Evolutionary conservation across 2,888 invertebrate genomes (phyloP).

Genomic region (Microdon myrmicae): DNA sequence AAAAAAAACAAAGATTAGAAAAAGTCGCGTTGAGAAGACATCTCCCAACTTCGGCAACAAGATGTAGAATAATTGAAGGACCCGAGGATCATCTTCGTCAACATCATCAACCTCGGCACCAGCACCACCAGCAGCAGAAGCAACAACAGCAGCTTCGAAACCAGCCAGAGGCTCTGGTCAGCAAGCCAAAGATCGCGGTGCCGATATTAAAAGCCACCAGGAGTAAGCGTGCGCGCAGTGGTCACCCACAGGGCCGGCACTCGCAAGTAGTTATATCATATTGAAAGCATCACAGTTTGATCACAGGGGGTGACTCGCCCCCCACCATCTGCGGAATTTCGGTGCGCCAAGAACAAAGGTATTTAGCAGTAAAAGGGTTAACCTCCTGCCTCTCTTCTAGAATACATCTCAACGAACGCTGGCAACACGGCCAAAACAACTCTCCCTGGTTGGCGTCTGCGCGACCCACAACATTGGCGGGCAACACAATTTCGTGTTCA

Average conservation of each 20-base stretch:
- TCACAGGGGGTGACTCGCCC: slow-evolving; percentile 35
- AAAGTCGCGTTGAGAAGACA: too few relatives aligned
- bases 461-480: slow-evolving; percentile 42
- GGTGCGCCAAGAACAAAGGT: slow-evolving; percentile 47
- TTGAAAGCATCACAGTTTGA: slow-evolving; percentile 36
- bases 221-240: slow-evolving; percentile 48
- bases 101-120: slow-evolving; percentile 22
- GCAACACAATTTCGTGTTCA: slow-evolving; percentile 46
- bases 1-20: slow-evolving; percentile 9
- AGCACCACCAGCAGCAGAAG: slow-evolving; percentile 43
- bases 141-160: slow-evolving; percentile 20
- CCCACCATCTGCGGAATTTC: slow-evolving; percentile 32
- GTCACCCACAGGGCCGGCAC: slow-evolving; percentile 51
- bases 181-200: slow-evolving; percentile 42
- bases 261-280: slow-evolving; percentile 52
- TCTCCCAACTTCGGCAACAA: slow-evolving; percentile 25
- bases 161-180: too few relatives aligned
- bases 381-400: slow-evolving; percentile 19
- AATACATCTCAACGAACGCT: slow-evolving; percentile 25
- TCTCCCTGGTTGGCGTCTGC: slow-evolving; percentile 37
- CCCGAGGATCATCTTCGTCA: slow-evolving; percentile 44
- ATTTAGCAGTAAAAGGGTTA: slow-evolving; percentile 40
- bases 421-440: slow-evolving; percentile 4
- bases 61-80: slow-evolving; percentile 52
- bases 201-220: slow-evolving; percentile 46